Evolutionary conservation across 2,797 vertebrate species (phyloP).

Genomic region (Prunella strophiata): DNA sequence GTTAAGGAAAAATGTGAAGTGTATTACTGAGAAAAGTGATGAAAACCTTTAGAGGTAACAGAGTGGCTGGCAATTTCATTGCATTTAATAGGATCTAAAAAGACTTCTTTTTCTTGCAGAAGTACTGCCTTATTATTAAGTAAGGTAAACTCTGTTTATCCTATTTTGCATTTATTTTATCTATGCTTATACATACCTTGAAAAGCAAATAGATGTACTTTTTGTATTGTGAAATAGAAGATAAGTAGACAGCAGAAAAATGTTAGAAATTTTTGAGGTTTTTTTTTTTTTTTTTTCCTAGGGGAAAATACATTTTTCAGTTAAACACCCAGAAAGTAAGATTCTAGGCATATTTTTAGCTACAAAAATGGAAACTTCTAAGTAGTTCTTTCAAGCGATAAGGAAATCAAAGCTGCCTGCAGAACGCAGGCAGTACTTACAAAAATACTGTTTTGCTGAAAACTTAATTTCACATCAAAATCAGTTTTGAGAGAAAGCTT

Average conservation of each 20-base stretch:
- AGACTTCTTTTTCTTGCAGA: neutral
- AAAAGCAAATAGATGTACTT: neutral
- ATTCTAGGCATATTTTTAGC: neutral
- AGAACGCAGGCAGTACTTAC: neutral
- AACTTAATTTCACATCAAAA: neutral
- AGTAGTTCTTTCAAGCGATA: neutral
- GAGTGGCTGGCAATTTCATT: neutral
- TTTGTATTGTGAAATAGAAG: neutral
- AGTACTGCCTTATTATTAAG: neutral
- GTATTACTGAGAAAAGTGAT: neutral
- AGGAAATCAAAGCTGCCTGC: neutral
- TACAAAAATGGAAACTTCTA: neutral
- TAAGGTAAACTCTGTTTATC: neutral
- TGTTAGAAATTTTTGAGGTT: rapidly evolving
- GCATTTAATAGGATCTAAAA: neutral
- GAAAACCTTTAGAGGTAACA: neutral
- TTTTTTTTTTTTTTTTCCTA: neutral
- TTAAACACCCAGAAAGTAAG: neutral
- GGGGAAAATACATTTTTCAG: neutral
- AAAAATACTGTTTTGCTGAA: neutral
- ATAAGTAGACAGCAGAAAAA: neutral
- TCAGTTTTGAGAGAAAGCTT: neutral
- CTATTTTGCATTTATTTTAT: neutral
- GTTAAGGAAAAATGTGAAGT: neutral
- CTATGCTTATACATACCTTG: neutral